Percentiles rank a stretch among this genome's conserved stretches.
Conservation (phyloP, 2,113 vertebrate genomes). For the Bubalus kerabau region DNA sequence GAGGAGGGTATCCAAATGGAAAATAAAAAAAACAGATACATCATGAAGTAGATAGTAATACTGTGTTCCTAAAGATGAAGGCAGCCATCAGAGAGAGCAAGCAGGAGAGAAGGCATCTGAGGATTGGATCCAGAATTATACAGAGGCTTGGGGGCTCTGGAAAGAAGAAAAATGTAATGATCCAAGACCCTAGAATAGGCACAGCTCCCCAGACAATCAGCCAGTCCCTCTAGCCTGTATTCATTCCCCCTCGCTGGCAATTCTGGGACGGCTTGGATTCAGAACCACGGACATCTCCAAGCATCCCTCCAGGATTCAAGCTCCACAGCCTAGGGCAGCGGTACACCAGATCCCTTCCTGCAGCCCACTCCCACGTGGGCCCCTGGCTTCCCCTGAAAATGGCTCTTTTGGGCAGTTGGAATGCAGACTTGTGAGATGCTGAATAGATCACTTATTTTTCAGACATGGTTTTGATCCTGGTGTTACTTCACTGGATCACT, state of each 20-base stretch:
- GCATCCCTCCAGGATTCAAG: rapidly evolving
- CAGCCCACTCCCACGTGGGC: not conserved
- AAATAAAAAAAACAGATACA: not conserved
- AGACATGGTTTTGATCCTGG: conserved; percentile 77
- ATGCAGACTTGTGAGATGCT: conserved; percentile 51
- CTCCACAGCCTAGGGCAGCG: not conserved
- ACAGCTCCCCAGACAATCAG: not conserved
- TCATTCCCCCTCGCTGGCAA: not conserved
- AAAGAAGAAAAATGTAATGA: conserved; percentile 19
- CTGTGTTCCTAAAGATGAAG: not conserved
- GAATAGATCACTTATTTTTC: conserved; percentile 78
- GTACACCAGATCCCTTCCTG: too few species aligned
- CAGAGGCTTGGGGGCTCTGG: not conserved
- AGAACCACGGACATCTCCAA: conserved; percentile 46
- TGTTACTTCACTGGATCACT: conserved; percentile 79
- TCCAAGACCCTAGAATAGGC: conserved; percentile 1
- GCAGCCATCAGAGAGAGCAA: not conserved
- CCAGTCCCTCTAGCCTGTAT: not conserved
- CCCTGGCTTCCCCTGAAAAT: not conserved
- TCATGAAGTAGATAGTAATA: not conserved
- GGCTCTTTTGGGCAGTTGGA: conserved; percentile 12
- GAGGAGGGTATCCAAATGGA: not conserved
- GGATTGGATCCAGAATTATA: not conserved
- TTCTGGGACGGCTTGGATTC: not conserved
- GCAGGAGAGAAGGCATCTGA: not conserved